Base-by-base conservation (phyloP, 2,888 invertebrate genomes). In the Eretmocerus hayati region DNA sequence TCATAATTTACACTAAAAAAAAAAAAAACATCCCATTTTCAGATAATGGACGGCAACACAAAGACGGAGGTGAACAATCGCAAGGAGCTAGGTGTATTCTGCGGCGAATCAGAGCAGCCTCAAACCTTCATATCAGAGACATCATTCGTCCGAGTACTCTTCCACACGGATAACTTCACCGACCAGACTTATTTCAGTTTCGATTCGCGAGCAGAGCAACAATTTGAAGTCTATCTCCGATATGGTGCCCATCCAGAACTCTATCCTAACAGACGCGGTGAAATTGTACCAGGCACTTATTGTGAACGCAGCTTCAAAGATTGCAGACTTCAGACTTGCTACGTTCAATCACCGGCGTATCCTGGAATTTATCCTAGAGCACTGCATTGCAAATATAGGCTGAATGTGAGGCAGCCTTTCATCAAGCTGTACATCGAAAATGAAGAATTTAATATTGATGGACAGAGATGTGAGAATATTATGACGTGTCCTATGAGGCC, bases 41-140 rank as follows among this genome's bases (percentile, higher is more conserved):
- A 91, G 90, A 90, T 91, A 61, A 85, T 90, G 21, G 91, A 92
- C 65, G 91, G 91, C 16, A 91, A 91, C 70, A 85, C 89, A 1
- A 90, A 90, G 72, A 90, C 90, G 19, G 87, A 88, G 67, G 85
- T 90, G 30, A 89, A 86, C 51, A 90, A 91, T 72, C 80, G 90
- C 30, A 87, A 88, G 62, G 89, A 90, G 61, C 89, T 90, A 0
- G 92, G 92, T 3, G 83, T 89, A 63, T 93, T 91, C 73, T 93
- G 93, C 66, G 93, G 92, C 0, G 92, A 93, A 72, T 90, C 89
- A 42, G 92, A 93, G 65, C 91, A 92, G 63, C 90, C 91, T 1
- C 90, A 92, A 74, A 91, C 90, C 22, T 92, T 92, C 77, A 92
- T 92, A 72, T 92, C 91, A 44, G 92, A 93, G 75, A 93, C 92